Percentiles rank a stretch among this genome's conserved stretches.
Evolutionary conservation across 2,797 vertebrate genomes (phyloP).

Genomic region (Psittacula echo): DNA sequence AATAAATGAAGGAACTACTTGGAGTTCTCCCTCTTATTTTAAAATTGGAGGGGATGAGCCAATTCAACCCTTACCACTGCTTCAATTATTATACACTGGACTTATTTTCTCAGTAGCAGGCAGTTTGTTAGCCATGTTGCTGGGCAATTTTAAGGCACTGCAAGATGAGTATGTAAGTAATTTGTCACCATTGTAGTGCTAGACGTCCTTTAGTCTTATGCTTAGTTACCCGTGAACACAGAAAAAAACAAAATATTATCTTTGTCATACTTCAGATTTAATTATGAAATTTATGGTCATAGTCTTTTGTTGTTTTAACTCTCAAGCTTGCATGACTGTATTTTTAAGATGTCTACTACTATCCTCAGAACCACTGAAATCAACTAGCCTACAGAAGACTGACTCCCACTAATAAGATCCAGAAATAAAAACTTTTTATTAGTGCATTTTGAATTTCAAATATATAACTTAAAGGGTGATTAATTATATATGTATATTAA

Average conservation of each 20-base stretch:
- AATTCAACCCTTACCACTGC: background rate
- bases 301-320: background rate
- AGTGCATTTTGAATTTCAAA: background rate
- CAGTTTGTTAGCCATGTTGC: background rate
- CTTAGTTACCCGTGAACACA: background rate
- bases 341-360: background rate
- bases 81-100: background rate
- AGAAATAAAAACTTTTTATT: background rate
- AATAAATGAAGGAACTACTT: background rate
- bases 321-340: background rate
- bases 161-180: background rate
- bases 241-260: background rate
- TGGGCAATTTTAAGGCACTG: background rate
- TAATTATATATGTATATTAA: background rate
- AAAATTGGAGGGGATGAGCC: background rate
- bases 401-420: background rate
- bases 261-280: background rate
- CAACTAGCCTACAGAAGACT: background rate
- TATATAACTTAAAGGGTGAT: background rate
- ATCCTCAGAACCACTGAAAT: background rate
- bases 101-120: background rate
- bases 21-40: background rate
- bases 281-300: background rate
- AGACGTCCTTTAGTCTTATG: background rate
- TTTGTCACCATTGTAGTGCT: background rate